Base-by-base conservation (phyloP, 37 sponge, comb jelly and placozoan species). In the Spongia lamella region DNA sequence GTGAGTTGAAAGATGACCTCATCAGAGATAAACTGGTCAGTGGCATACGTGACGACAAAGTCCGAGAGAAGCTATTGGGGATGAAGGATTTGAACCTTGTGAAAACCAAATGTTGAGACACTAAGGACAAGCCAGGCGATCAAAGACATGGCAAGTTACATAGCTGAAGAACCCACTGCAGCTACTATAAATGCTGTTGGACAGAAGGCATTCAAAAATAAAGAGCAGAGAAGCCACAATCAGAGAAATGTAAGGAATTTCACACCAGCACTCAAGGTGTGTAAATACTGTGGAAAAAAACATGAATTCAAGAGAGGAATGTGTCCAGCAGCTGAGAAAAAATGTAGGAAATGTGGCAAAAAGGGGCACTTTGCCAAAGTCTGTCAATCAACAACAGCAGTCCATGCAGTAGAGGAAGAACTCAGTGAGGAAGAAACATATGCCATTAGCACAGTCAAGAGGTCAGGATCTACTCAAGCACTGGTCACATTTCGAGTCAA, bases 331-430 rank as follows among this genome's bases (percentile, higher is more conserved):
- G n/a, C 64, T 61, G 64, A 61, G 15, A 15, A 19, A 27, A 21
- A 15, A 19, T 61, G 64, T 19, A 61, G 25, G 15, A 61, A 61
- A 15, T 61, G 64, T 19, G n/a, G n/a, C 26, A 61, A 61, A 27
- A 61, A 61, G 22, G 64, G 64, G 15, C 64, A 61, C n/a, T 61
- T 25, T 61, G 64, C 17, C 26, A 15, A 27, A 16, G 64, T 61
- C 25, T 61, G 64, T 61, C 15, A 27, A 19, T 61, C 64, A 22
- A 61, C 16, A 21, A 61, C 15, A 21, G 64, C 22, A 27, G 26
- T 25, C 22, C 64, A 61, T 27, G 22, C 22, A 17, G 20, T 16
- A 19, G 15, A 17, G n/a, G 20, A 61, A 17, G n/a, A 61, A 16
- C 15, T 25, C 15, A 15, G 26, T 22, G n/a, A 27, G 15, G n/a